Conservation (phyloP, 2,113 vertebrate species). For the Perca flavescens region DNA sequence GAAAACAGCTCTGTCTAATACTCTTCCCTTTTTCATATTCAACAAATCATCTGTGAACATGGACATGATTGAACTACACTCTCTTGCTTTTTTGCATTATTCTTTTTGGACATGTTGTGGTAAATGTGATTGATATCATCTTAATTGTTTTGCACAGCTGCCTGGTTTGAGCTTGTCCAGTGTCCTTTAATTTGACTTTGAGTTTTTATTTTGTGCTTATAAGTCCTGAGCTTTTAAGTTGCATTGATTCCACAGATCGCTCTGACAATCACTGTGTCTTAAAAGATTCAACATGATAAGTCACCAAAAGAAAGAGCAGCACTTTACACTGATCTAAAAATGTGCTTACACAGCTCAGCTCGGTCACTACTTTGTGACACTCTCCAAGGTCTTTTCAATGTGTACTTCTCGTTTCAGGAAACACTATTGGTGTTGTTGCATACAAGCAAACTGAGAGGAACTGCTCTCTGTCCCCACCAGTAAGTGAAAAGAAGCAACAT, state of each 20-base stretch:
- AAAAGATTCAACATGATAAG: background rate
- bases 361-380: background rate
- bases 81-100: conserved; percentile 1
- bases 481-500: conserved; percentile 41
- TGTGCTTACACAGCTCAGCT: conserved; percentile 1
- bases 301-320: background rate
- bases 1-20: background rate
- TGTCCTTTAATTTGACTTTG: conserved; percentile 31
- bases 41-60: background rate
- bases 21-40: background rate
- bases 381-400: conserved; percentile 22
- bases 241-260: conserved; percentile 1
- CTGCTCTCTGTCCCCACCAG: conserved; percentile 81
- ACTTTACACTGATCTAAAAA: conserved; percentile 10
- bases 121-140: conserved; percentile 21
- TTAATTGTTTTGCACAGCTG: background rate
- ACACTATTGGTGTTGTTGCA: conserved; percentile 14
- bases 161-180: background rate
- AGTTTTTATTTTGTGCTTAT: background rate
- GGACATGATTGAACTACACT: conserved; percentile 6
- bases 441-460: conserved; percentile 77
- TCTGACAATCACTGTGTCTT: background rate
- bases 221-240: conserved; percentile 5
- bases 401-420: conserved; percentile 57
- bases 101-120: background rate